These are phyloP conservation scores for Mesodorylaimus sp. DNA, from an alignment of 2,888 invertebrate species.

Conservation along the genomic window DNA sequence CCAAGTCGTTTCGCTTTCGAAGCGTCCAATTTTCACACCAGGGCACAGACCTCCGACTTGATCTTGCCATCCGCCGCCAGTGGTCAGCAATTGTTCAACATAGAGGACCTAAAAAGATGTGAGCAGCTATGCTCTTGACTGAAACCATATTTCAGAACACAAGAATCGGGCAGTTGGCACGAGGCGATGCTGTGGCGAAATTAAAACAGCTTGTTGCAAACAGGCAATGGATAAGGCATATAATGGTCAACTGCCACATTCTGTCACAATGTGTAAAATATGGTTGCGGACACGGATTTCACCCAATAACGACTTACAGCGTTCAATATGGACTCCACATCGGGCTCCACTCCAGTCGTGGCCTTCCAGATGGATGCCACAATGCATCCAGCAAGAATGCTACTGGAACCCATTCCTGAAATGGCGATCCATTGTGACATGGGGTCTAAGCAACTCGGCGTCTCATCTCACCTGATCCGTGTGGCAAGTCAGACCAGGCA, in stretches of 20 bases:
- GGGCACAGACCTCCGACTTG: slow-evolving; percentile 36
- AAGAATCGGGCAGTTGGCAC: too few species aligned
- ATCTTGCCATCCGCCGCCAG: slow-evolving; percentile 44
- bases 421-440: slow-evolving; percentile 3
- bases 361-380: slow-evolving; percentile 35
- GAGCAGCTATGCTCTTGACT: not conserved
- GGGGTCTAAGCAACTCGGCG: too few species aligned
- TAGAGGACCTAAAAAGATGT: slow-evolving; percentile 32
- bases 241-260: too few species aligned
- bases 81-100: slow-evolving; percentile 39
- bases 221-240: too few species aligned
- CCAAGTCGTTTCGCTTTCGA: slow-evolving; percentile 25
- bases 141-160: too few species aligned
- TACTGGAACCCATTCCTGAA: slow-evolving; percentile 40
- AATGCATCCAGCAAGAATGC: slow-evolving; percentile 38
- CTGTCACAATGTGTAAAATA: too few species aligned
- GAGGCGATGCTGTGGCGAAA: too few species aligned
- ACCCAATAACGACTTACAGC: too few species aligned
- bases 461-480: slow-evolving; percentile 33
- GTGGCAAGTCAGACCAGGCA: slow-evolving; percentile 36
- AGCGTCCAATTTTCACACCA: slow-evolving; percentile 34
- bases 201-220: too few species aligned
- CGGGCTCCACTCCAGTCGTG: slow-evolving; percentile 29
- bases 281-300: too few species aligned
- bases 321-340: slow-evolving; percentile 31